Percentiles rank a stretch among this genome's conserved stretches.
Conservation (phyloP, 2,888 invertebrate species). For the Drosophila falleni region DNA sequence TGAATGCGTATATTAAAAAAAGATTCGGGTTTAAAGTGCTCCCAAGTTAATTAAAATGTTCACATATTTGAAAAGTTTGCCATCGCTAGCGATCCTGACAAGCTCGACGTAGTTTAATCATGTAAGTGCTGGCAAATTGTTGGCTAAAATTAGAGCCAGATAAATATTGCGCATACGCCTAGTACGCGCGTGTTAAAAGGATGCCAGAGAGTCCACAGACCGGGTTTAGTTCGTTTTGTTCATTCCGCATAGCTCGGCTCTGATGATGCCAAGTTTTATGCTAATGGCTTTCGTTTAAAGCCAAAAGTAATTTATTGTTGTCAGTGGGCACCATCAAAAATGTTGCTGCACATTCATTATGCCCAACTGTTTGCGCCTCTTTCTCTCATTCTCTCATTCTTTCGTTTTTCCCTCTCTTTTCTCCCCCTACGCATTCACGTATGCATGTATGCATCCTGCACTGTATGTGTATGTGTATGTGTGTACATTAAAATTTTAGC, state of each 20-base stretch:
- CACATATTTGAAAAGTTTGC: constrained; percentile 76
- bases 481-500: constrained; percentile 75
- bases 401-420: neutral
- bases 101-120: constrained; percentile 72
- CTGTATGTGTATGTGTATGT: constrained; percentile 23
- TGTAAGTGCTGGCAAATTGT: constrained; percentile 80
- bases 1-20: constrained; percentile 51
- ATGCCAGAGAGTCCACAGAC: constrained; percentile 26
- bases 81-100: constrained; percentile 31
- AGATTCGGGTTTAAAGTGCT: constrained; percentile 32
- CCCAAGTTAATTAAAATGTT: constrained; percentile 79
- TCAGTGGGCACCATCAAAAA: constrained; percentile 82
- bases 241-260: constrained; percentile 25
- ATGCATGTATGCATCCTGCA: constrained; percentile 8
- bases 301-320: constrained; percentile 82
- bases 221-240: constrained; percentile 11
- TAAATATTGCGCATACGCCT: constrained; percentile 81
- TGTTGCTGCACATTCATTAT: constrained; percentile 83
- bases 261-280: constrained; percentile 81
- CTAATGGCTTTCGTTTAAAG: constrained; percentile 82
- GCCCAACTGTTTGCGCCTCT: constrained; percentile 62
- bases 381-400: constrained; percentile 1
- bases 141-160: constrained; percentile 82
- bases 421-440: constrained; percentile 4
- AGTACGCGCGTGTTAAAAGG: constrained; percentile 62